Base-by-base conservation (phyloP, 37 sponge, comb jelly and placozoan species). In the Petrosia ficiformis region DNA sequence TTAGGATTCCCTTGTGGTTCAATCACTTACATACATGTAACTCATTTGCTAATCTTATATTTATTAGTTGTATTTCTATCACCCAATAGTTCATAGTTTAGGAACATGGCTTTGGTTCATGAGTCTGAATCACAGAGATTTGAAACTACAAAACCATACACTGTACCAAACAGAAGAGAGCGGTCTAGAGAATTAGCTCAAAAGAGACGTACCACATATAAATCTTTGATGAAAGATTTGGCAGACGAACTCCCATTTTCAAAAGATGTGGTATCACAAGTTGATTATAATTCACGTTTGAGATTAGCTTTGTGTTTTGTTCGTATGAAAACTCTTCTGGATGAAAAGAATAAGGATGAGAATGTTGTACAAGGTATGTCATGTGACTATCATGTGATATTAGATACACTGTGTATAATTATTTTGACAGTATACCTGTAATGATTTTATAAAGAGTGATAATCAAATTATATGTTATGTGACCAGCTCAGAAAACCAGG, bases 231-330 rank as follows among this genome's bases (percentile, higher is more conserved):
- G 85, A 42, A 59, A 3, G 79, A 77, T 16, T 65, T 85, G 2
- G 58, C 56, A 42, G 39, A 77, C 42, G 67, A 36, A 4, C 79
- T 85, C 5, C 85, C 85, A 0, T 78, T 85, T 32, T 42, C 85
- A 1, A 72, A 48, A 22, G 79, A 85, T 30, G 85, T 85, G 3
- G 67, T 85, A 21, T 29, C 57, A 21, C 85, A 85, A 34, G 19
- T 85, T 3, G 79, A 85, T 56, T 78, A 85, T 39, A 78, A 85
- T 54, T 85, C 85, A 22, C 52, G 78, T 1, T 67, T 85, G 6
- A 42, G 79, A 21, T 69, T 85, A 39, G 78, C 74, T 1, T 34
- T 85, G 59, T 78, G 85, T 44, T 85, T 72, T 44, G 48, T 85
- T 38, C 44, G 78, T 11, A 44, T 72, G 48, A 81, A 81, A 67